Conservation (phyloP, 2,797 vertebrate species). For the Phataginus tricuspis region DNA sequence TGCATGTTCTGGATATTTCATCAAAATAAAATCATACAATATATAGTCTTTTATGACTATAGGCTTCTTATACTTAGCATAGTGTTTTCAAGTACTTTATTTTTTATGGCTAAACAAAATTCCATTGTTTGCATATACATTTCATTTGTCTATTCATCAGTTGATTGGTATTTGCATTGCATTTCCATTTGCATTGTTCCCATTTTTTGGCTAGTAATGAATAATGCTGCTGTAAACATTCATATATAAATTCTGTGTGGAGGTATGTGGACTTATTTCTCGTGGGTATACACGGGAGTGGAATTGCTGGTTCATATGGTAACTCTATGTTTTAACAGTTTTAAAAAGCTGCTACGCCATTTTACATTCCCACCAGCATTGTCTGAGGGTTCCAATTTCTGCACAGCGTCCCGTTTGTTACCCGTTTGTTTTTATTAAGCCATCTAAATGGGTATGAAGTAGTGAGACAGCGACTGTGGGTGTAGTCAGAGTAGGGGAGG, state of each 20-base stretch:
- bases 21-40: not conserved
- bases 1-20: not conserved
- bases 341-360: not conserved
- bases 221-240: not conserved
- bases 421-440: not conserved
- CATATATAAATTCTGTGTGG: not conserved
- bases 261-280: not conserved
- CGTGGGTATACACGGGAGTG: not conserved
- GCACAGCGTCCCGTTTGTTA: not conserved
- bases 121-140: not conserved
- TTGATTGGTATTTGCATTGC: not conserved
- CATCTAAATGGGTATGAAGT: not conserved
- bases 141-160: not conserved
- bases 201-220: not conserved
- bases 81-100: not conserved
- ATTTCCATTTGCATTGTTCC: not conserved
- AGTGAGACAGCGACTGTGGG: not conserved
- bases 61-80: slow-evolving; percentile 16
- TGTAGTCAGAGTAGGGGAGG: too few species aligned
- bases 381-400: not conserved
- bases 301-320: not conserved
- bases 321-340: not conserved
- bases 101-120: not conserved
- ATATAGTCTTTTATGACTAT: not conserved
- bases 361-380: not conserved